These are phyloP conservation scores for Dicrostonyx torquatus DNA, from an alignment of 2,797 vertebrate species.

Conservation along the genomic window DNA sequence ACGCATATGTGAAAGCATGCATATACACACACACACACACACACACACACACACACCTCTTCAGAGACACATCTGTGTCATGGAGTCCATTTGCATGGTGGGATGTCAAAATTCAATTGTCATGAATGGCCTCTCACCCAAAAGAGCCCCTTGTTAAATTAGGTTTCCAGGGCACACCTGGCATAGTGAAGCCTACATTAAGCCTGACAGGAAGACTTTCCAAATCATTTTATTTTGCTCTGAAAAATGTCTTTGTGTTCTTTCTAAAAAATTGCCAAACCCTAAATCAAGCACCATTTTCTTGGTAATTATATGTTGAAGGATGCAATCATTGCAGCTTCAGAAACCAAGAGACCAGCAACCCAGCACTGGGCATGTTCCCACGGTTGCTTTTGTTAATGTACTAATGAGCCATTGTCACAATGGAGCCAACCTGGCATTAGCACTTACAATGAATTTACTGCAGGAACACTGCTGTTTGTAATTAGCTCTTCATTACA, in stretches of 20 bases:
- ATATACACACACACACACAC: neutral
- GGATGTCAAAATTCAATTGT: conserved; percentile 53
- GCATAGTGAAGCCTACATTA: conserved; percentile 37
- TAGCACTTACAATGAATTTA: conserved; percentile 89
- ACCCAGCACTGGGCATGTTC: conserved; percentile 82
- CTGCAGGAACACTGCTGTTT: conserved; percentile 89
- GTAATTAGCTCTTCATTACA: conserved; percentile 93
- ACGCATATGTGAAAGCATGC: neutral
- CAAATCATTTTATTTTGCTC: conserved; percentile 63
- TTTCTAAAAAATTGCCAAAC: conserved; percentile 63
- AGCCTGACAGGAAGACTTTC: conserved; percentile 62
- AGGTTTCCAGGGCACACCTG: conserved; percentile 63
- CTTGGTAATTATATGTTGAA: conserved; percentile 79
- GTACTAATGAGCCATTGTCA: conserved; percentile 90
- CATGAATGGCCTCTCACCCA: neutral
- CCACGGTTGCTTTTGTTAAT: conserved; percentile 88
- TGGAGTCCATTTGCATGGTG: neutral
- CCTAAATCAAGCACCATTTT: conserved; percentile 76
- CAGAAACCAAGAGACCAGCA: conserved; percentile 74
- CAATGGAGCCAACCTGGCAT: conserved; percentile 87
- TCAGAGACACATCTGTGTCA: neutral
- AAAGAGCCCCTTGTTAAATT: conserved; percentile 60
- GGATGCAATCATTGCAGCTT: conserved; percentile 80
- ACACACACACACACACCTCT: neutral
- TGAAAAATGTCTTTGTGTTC: conserved; percentile 71